Conservation (phyloP, 2,113 vertebrate species). For the Vicugna pacos region DNA sequence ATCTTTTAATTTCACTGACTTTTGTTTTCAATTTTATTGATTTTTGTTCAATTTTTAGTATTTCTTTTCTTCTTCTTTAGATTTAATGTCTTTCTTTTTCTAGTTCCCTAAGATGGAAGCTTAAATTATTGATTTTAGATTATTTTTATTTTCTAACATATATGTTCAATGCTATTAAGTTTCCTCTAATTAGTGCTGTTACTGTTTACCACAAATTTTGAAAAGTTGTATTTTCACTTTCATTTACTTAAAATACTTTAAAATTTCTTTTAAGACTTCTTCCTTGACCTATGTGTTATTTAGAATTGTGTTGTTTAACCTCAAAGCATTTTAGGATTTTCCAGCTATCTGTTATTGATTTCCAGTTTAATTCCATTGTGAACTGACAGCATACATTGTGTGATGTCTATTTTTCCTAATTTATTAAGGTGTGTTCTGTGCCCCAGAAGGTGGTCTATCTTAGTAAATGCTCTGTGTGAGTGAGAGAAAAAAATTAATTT, state of each 20-base stretch:
- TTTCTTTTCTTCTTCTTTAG: not conserved
- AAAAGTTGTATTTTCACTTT: not conserved
- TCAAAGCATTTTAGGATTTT: constrained; percentile 10
- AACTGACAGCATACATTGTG: not conserved
- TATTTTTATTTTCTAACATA: not conserved
- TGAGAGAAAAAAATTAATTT: not conserved
- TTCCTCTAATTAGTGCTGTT: not conserved
- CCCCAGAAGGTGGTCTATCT: not conserved
- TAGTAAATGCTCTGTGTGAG: not conserved
- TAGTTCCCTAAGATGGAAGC: not conserved
- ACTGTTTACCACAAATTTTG: not conserved
- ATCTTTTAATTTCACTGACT: not conserved
- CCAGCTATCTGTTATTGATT: not conserved
- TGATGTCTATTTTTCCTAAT: not conserved
- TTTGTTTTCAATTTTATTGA: not conserved
- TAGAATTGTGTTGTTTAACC: not conserved
- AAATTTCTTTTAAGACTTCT: not conserved
- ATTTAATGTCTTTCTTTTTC: not conserved
- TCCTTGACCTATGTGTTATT: not conserved
- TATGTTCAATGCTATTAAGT: not conserved
- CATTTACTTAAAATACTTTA: too few species aligned
- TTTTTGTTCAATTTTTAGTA: not conserved
- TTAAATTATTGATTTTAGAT: constrained; percentile 3
- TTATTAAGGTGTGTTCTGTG: not conserved
- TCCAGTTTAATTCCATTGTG: not conserved